Evolutionary conservation across 2,888 invertebrate species (phyloP).

Genomic region (Scaptomyza flava): DNA sequence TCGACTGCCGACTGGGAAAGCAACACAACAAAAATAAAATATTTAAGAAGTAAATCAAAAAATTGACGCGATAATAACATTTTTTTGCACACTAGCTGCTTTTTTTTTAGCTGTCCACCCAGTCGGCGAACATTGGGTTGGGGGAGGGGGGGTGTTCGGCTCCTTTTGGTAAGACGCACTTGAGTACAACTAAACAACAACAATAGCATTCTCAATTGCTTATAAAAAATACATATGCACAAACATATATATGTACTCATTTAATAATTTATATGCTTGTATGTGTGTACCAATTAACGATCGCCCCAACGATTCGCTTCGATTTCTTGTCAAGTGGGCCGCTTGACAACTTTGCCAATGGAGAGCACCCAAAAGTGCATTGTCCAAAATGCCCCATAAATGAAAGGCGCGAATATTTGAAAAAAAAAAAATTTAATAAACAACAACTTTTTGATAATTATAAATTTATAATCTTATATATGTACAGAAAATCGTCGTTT

Average conservation of each 20-base stretch:
- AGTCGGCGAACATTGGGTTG: neutral
- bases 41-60: slow-evolving; percentile 19
- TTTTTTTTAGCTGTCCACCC: too few species aligned
- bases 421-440: neutral
- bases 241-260: neutral
- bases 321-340: slow-evolving; percentile 54
- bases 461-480: neutral
- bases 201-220: slow-evolving; percentile 23
- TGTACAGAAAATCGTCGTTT: neutral
- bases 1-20: slow-evolving; percentile 20
- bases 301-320: slow-evolving; percentile 9
- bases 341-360: slow-evolving; percentile 54
- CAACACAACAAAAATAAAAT: slow-evolving; percentile 21
- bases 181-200: slow-evolving; percentile 40
- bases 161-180: slow-evolving; percentile 48
- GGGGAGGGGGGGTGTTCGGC: slow-evolving; percentile 15
- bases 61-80: slow-evolving; percentile 64
- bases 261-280: neutral
- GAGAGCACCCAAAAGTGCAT: too few species aligned
- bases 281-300: slow-evolving; percentile 28
- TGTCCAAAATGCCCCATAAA: too few species aligned
- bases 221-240: slow-evolving; percentile 21
- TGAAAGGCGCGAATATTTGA: too few species aligned
- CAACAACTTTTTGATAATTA: neutral
- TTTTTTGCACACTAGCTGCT: slow-evolving; percentile 45